phyloP scores from a whole-genome alignment of 2,113 vertebrate species.

The Oceanites oceanicus region DNA sequence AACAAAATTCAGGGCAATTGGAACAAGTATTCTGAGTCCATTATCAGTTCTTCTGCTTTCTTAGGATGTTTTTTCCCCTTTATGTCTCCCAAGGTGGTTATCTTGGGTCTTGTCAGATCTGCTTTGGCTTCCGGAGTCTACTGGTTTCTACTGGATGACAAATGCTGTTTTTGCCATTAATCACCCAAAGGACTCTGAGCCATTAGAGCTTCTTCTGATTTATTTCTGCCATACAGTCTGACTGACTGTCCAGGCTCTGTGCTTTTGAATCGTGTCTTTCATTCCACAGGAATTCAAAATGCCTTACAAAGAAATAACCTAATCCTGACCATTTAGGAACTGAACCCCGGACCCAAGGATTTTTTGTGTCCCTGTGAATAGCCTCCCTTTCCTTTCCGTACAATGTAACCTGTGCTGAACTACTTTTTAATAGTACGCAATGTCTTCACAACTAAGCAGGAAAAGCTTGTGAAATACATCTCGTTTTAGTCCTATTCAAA shows the following conservation, averaged over 20 bases:
- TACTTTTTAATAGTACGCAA: neutral
- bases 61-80: neutral
- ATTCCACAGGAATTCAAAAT: neutral
- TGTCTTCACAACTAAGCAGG: neutral
- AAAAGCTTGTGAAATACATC: neutral
- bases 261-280: neutral
- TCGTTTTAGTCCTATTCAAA: neutral
- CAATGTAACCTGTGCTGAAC: neutral
- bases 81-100: neutral
- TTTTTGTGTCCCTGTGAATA: neutral
- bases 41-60: conserved; percentile 21
- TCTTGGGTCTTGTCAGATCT: neutral
- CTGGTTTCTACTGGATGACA: neutral
- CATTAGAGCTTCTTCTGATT: neutral
- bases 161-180: neutral
- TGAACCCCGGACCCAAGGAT: neutral
- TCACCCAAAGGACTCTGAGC: neutral
- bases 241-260: neutral
- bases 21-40: conserved; percentile 30
- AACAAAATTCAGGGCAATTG: conserved; percentile 39
- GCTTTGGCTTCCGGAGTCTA: neutral
- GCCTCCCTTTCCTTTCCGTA: neutral
- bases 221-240: neutral
- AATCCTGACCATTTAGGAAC: neutral
- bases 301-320: neutral